A percentile compares a stretch with the other conserved stretches of the same genome.
These are phyloP conservation scores for Caranx ignobilis DNA, from an alignment of 2,113 vertebrate species.

Conservation along the genomic window DNA sequence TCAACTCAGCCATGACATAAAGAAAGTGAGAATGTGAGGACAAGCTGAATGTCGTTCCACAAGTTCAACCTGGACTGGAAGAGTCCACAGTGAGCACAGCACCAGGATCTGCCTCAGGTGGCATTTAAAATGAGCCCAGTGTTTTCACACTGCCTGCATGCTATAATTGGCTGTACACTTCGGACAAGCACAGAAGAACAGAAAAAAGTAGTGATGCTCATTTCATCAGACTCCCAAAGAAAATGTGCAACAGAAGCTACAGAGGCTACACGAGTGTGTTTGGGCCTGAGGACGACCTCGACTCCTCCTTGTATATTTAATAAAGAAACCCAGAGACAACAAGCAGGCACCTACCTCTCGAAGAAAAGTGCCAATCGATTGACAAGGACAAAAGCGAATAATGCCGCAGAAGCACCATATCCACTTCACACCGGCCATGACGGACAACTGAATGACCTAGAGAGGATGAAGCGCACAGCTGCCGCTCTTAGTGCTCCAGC, in stretches of 20 bases:
- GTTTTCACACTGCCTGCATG: constrained; percentile 36
- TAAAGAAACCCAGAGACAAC: constrained; percentile 13
- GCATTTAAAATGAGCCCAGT: constrained; percentile 53
- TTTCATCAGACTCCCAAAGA: neutral
- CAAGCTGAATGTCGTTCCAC: constrained; percentile 4
- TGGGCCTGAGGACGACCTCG: constrained; percentile 42
- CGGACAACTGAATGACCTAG: constrained; percentile 54
- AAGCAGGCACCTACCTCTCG: constrained; percentile 45
- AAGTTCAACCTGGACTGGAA: constrained; percentile 13
- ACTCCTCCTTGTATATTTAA: constrained; percentile 8
- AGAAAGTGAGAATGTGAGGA: constrained; percentile 28
- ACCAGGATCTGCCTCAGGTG: constrained; percentile 38
- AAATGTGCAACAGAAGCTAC: constrained; percentile 3
- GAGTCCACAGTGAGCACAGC: constrained; percentile 45
- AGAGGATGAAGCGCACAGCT: constrained; percentile 59
- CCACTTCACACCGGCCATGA: constrained; percentile 65
- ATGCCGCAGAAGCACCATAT: constrained; percentile 63
- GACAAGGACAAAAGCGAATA: constrained; percentile 66
- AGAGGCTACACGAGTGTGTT: neutral
- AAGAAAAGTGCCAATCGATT: constrained; percentile 56
- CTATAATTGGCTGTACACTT: constrained; percentile 46
- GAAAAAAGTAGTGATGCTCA: constrained; percentile 1
- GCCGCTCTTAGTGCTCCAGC: constrained; percentile 57
- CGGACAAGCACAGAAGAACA: constrained; percentile 6
- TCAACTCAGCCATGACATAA: neutral